These are phyloP conservation scores for Chloroclysta siterata DNA, from an alignment of 2,888 invertebrate species.

Conservation along the genomic window DNA sequence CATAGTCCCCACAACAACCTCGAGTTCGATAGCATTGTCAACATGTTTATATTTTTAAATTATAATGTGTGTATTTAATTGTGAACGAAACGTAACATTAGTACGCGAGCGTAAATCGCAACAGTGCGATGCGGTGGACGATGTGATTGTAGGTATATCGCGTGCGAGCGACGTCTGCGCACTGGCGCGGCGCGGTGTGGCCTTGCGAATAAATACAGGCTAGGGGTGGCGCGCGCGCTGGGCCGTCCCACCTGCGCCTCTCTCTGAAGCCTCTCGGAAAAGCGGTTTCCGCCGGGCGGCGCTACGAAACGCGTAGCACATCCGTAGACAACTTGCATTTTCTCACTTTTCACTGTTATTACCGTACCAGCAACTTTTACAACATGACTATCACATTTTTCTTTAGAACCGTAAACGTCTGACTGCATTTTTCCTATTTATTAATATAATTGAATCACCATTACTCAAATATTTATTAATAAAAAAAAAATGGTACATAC, in stretches of 20 bases:
- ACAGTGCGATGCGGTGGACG: slow-evolving; percentile 62
- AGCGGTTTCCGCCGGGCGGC: slow-evolving; percentile 47
- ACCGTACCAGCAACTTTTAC: neutral
- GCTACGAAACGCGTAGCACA: slow-evolving; percentile 59
- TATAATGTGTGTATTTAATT: slow-evolving; percentile 49
- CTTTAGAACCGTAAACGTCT: neutral
- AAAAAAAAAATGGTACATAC: no score
- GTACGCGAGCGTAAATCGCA: slow-evolving; percentile 71
- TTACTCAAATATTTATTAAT: no score
- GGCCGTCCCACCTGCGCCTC: slow-evolving; percentile 54
- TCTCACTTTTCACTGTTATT: slow-evolving; percentile 23
- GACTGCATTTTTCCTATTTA: neutral
- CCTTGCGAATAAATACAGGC: slow-evolving; percentile 83
- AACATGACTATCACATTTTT: neutral
- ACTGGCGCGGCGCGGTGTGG: slow-evolving; percentile 80
- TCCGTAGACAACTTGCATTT: slow-evolving; percentile 59
- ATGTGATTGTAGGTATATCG: slow-evolving; percentile 66
- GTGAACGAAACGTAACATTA: slow-evolving; percentile 66
- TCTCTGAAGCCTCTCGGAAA: slow-evolving; percentile 34
- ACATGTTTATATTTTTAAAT: slow-evolving; percentile 58
- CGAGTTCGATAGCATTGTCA: slow-evolving; percentile 70
- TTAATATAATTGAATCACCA: no score
- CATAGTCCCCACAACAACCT: slow-evolving; percentile 84
- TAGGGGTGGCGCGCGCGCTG: slow-evolving; percentile 67
- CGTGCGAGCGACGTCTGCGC: slow-evolving; percentile 79